Conservation (phyloP, 1,140 invertebrate genomes). For the Mya arenaria region DNA sequence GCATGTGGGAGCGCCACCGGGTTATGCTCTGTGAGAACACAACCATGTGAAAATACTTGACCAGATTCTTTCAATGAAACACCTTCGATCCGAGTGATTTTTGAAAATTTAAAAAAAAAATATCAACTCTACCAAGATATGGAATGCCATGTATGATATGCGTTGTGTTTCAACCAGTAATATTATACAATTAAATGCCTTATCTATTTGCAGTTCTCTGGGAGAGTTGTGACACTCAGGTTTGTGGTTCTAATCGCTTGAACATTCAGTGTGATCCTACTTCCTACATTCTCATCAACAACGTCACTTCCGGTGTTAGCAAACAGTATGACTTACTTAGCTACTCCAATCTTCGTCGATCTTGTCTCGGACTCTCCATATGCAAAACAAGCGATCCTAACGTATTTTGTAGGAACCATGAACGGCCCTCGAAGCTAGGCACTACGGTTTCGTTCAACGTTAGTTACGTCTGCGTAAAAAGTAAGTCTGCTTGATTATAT, state of each 20-base stretch:
- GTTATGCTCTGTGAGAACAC: no score
- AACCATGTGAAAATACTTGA: no score
- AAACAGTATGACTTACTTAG: background rate
- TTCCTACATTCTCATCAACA: slow-evolving; percentile 26
- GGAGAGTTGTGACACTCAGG: slow-evolving; percentile 24
- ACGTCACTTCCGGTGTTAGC: slow-evolving; percentile 34
- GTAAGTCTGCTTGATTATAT: no score
- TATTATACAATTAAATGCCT: background rate
- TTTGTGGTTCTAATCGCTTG: background rate
- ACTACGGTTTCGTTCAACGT: slow-evolving; percentile 4
- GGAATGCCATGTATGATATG: no score
- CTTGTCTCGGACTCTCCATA: slow-evolving; percentile 26
- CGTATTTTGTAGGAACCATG: slow-evolving; percentile 11
- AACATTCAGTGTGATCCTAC: slow-evolving; percentile 9
- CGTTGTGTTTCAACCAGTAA: no score
- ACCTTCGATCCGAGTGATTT: no score
- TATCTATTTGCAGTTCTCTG: slow-evolving; percentile 3
- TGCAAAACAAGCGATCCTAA: slow-evolving; percentile 11
- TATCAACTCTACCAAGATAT: no score
- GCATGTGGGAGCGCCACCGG: no score
- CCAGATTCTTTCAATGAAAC: no score
- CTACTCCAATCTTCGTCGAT: slow-evolving; percentile 15
- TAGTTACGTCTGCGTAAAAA: slow-evolving; percentile 28
- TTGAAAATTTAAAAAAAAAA: no score
- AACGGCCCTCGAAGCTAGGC: background rate